Percentiles rank a stretch among this genome's conserved stretches.
Evolutionary conservation across 2,888 invertebrate genomes (phyloP).

Genomic region (Sinopyrophorus schimmeli): DNA sequence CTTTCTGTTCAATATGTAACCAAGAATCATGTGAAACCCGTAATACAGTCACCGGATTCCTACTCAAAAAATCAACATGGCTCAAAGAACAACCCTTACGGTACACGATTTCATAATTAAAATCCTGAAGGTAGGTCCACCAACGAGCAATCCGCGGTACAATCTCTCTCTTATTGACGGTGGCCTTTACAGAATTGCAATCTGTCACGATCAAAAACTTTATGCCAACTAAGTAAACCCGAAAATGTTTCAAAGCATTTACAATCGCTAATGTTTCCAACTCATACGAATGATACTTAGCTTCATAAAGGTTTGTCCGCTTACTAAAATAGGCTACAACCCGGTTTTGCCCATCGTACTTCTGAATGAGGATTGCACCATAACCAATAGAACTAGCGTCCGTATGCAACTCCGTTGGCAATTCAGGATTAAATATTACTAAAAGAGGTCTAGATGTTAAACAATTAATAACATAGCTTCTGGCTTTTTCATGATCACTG

Average conservation of each 20-base stretch:
- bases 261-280: constrained; percentile 45
- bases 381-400: constrained; percentile 40
- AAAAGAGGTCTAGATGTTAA: constrained; percentile 37
- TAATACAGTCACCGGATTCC: constrained; percentile 22
- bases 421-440: constrained; percentile 36
- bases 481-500: constrained; percentile 32
- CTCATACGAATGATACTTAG: constrained; percentile 43
- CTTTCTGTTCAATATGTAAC: constrained; percentile 34
- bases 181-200: constrained; percentile 44
- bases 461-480: constrained; percentile 27
- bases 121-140: too few relatives aligned
- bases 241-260: constrained; percentile 39
- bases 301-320: constrained; percentile 37
- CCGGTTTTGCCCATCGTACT: constrained; percentile 27
- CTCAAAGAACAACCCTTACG: constrained; percentile 22
- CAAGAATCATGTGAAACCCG: constrained; percentile 16
- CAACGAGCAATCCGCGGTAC: too few relatives aligned
- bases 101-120: constrained; percentile 32
- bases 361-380: constrained; percentile 41
- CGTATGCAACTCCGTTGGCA: constrained; percentile 38
- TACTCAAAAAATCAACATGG: constrained; percentile 34
- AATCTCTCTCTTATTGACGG: too few relatives aligned
- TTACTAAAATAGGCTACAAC: constrained; percentile 41
- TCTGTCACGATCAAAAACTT: constrained; percentile 43
- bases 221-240: constrained; percentile 38